phyloP scores from a whole-genome alignment of 2,888 invertebrate genomes.

The Patella caerulea region DNA sequence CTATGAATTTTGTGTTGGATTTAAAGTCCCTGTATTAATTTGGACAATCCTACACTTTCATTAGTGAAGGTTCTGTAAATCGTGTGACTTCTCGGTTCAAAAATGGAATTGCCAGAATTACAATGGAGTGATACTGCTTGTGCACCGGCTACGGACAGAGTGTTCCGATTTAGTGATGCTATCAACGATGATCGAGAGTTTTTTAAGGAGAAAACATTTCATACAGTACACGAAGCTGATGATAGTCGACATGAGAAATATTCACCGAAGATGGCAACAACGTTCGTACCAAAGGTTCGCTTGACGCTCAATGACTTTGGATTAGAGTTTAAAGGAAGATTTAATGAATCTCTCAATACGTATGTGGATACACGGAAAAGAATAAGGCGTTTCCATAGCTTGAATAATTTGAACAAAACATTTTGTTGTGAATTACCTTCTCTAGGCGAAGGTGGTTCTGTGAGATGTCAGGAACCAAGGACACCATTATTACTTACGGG shows the following conservation, averaged over 20 bases:
- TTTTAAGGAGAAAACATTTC: slow-evolving; percentile 36
- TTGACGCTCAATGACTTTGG: slow-evolving; percentile 40
- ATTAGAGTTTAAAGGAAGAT: slow-evolving; percentile 32
- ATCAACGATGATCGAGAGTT: slow-evolving; percentile 51
- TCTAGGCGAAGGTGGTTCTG: background rate
- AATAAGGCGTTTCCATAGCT: slow-evolving; percentile 24
- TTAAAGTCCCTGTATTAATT: too few species aligned
- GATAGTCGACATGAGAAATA: slow-evolving; percentile 12
- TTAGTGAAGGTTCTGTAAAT: too few species aligned
- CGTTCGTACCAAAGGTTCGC: slow-evolving; percentile 31
- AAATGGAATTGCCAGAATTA: too few species aligned
- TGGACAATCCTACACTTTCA: too few species aligned
- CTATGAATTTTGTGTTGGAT: too few species aligned
- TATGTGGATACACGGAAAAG: slow-evolving; percentile 51
- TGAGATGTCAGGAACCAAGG: background rate
- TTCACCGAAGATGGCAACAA: background rate
- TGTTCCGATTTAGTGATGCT: slow-evolving; percentile 56
- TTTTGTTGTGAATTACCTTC: too few species aligned
- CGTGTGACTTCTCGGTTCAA: too few species aligned
- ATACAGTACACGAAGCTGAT: slow-evolving; percentile 11
- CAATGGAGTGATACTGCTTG: slow-evolving; percentile 21
- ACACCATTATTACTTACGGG: background rate
- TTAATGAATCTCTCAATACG: slow-evolving; percentile 54
- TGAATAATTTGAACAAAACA: slow-evolving; percentile 23
- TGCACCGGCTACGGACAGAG: slow-evolving; percentile 39